Evolutionary conservation across 2,797 vertebrate species (phyloP).

Genomic region (Chromobotia macracanthus): DNA sequence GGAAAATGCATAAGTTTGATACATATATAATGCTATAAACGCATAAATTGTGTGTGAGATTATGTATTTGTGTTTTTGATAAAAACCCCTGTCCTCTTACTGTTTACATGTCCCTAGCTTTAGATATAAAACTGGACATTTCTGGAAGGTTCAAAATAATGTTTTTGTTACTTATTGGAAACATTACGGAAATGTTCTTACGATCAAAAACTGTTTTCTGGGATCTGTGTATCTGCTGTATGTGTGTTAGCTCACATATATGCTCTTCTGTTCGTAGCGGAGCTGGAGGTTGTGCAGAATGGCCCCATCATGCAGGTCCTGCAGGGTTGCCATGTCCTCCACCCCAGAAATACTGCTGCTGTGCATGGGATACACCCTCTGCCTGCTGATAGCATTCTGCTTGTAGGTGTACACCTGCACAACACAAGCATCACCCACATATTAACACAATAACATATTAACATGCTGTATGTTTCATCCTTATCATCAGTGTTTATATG

Average conservation of each 20-base stretch:
- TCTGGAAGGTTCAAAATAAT: no score
- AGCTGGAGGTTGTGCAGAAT: conserved; percentile 94
- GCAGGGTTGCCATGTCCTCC: conserved; percentile 92
- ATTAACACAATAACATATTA: neutral
- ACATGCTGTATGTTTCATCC: neutral
- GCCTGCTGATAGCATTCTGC: conserved; percentile 88
- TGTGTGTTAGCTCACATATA: conserved; percentile 41
- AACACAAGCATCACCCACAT: conserved; percentile 28
- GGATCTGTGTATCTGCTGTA: conserved; percentile 8
- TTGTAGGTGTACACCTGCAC: conserved; percentile 94
- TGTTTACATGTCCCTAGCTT: no score
- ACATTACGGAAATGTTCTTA: no score
- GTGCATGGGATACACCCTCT: conserved; percentile 92
- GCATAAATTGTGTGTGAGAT: neutral
- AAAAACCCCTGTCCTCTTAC: no score
- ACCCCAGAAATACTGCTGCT: conserved; percentile 79
- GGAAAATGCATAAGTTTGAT: neutral
- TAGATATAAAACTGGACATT: no score
- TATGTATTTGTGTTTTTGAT: neutral
- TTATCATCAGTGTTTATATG: neutral
- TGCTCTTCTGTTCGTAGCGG: conserved; percentile 84
- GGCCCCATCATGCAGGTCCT: conserved; percentile 92
- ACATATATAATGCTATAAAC: neutral
- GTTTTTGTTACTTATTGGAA: no score
- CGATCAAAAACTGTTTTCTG: neutral